Conservation (phyloP, 53 echinoderm and acorn worm genomes). For the Pentamera pediparva region DNA sequence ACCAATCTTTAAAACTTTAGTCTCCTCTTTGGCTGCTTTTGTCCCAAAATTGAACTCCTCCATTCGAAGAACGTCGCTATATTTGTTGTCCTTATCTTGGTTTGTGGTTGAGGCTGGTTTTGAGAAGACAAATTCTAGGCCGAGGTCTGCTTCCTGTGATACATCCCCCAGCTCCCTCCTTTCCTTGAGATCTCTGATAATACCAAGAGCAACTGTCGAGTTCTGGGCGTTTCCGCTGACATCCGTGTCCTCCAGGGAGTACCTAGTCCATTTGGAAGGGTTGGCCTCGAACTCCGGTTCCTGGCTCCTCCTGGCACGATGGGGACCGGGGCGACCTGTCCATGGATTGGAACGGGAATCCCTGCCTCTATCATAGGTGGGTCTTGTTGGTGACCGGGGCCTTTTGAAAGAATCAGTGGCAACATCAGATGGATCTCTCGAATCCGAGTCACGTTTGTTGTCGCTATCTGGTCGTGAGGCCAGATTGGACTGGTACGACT, state of each 20-base stretch:
- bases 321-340: neutral
- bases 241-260: conserved; percentile 67
- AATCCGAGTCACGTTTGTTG: conserved; percentile 8
- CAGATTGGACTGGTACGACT: conserved; percentile 30
- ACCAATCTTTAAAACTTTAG: no score
- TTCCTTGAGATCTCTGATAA: conserved; percentile 58
- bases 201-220: conserved; percentile 60
- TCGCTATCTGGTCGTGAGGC: conserved; percentile 16
- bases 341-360: neutral
- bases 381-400: conserved; percentile 35
- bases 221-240: conserved; percentile 58
- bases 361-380: no score
- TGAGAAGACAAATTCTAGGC: conserved; percentile 51
- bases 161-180: conserved; percentile 42
- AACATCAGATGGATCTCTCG: neutral
- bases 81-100: neutral
- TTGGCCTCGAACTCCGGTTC: conserved; percentile 56
- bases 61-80: conserved; percentile 66
- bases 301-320: neutral
- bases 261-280: conserved; percentile 64
- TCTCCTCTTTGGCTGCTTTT: conserved; percentile 26
- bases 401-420: conserved; percentile 47
- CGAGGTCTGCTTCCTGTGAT: neutral
- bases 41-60: conserved; percentile 62
- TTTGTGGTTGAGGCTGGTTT: conserved; percentile 31